Percentiles rank a stretch among this genome's conserved stretches.
Conservation (phyloP, 2,797 vertebrate species). For the Phyllotis vaccarum region DNA sequence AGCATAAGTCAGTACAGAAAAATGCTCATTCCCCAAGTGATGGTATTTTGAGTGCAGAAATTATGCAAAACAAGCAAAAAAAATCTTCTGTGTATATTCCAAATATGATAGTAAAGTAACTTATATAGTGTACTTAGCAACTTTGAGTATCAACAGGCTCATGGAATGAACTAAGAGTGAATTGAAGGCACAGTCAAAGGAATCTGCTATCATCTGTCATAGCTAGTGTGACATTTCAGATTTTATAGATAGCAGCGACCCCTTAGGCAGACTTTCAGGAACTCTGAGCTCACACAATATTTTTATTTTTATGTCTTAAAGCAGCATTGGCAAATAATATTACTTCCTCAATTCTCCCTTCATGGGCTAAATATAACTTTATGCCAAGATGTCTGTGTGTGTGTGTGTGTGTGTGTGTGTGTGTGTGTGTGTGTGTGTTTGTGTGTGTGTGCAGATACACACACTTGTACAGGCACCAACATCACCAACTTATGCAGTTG, state of each 20-base stretch:
- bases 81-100: conserved; percentile 75
- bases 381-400: not conserved
- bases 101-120: conserved; percentile 77
- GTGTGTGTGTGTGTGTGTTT: not conserved
- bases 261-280: conserved; percentile 63
- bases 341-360: not conserved
- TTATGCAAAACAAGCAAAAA: conserved; percentile 74
- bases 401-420: not conserved
- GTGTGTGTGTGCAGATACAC: not conserved
- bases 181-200: conserved; percentile 77
- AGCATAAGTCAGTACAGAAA: conserved; percentile 12
- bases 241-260: conserved; percentile 72
- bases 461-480: not conserved
- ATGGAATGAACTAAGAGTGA: conserved; percentile 76
- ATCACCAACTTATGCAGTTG: not conserved
- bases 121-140: conserved; percentile 81
- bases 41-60: conserved; percentile 67
- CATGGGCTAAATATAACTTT: conserved; percentile 18
- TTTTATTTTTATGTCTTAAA: conserved; percentile 71
- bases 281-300: conserved; percentile 73
- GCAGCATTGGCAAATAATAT: conserved; percentile 54
- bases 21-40: conserved; percentile 67
- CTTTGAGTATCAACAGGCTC: conserved; percentile 75
- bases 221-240: conserved; percentile 76
- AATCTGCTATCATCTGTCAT: conserved; percentile 83